phyloP scores from a whole-genome alignment of 2,797 vertebrate species.

The Amniataba percoides region DNA sequence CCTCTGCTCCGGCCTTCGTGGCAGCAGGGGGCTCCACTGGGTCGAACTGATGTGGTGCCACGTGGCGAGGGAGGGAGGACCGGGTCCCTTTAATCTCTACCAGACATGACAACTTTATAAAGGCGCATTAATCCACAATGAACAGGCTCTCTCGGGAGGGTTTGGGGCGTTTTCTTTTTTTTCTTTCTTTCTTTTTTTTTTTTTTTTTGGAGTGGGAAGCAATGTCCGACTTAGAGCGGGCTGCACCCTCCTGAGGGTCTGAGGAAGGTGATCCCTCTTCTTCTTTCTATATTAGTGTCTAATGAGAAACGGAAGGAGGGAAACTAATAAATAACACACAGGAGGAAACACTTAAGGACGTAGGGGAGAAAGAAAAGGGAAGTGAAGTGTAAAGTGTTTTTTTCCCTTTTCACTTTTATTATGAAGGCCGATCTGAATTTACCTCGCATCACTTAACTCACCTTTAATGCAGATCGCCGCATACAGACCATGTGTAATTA shows the following conservation, averaged over 20 bases:
- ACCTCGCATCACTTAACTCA: conserved; percentile 1
- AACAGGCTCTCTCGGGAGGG: conserved; percentile 46
- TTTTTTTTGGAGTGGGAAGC: conserved; percentile 8
- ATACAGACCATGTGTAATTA: conserved; percentile 19
- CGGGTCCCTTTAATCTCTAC: conserved; percentile 52
- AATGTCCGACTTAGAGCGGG: conserved; percentile 19
- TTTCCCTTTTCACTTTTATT: not conserved
- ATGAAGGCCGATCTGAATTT: conserved; percentile 5
- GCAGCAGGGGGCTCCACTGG: conserved; percentile 57
- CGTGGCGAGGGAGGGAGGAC: conserved; percentile 6
- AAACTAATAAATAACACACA: conserved; percentile 25
- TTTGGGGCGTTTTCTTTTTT: conserved; percentile 10
- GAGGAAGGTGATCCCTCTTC: conserved; percentile 40
- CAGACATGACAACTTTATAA: conserved; percentile 67
- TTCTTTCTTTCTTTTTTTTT: not conserved
- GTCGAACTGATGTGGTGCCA: conserved; percentile 5
- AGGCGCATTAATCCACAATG: conserved; percentile 60
- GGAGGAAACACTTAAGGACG: conserved; percentile 18
- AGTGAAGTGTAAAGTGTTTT: not conserved
- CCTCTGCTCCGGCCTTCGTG: not conserved
- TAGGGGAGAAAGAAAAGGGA: not conserved
- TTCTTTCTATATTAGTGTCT: conserved; percentile 47
- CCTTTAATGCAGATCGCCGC: not conserved
- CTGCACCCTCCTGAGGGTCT: conserved; percentile 36
- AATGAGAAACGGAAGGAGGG: conserved; percentile 12